Evolutionary conservation across 2,888 invertebrate genomes (phyloP), one percentile per base, ranked within the genome.

Genomic region (Thyatira batis): DNA sequence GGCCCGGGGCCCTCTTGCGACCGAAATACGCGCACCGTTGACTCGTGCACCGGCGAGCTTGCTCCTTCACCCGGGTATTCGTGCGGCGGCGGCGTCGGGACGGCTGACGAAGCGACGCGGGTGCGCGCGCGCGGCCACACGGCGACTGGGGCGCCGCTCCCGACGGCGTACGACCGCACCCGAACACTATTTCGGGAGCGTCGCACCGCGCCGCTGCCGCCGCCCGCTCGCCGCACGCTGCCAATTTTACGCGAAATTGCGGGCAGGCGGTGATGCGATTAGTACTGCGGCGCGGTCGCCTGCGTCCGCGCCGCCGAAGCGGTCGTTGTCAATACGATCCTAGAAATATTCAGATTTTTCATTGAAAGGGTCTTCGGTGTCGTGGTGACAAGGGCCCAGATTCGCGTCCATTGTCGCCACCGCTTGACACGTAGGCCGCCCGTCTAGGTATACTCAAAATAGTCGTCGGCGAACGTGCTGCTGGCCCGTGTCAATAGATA

Each of bases 231-330:
- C 82, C 82, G 78, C 86, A 83, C 82, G 87, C 89, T 90, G 91
- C 91, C 91, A 91, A 91, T 91, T 91, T 91, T 89, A 91, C 91
- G 91, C 90, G 87, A 90, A 90, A 90, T 90, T 90, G 89, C 91
- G 90, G 91, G 91, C 90, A 89, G 91, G 91, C 91, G 89, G 89
- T 89, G 91, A 90, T 89, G 90, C 90, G 91, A 90, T 89, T 88
- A 89, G 88, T 88, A 82, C 82, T 72, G 80, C 78, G 75, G 78
- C 66, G 73, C 68, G 69, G 74, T 76, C 87, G 84, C 82, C 82
- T 87, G 88, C 84, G 81, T 69, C 70, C 72, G 73, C 75, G 71
- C 69, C 74, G 69, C 61, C 61, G 65, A 66, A 61, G 59, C 58
- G 66, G 67, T 63, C 55, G 57, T 54, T 60, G 67, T 74, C 73